Conservation (phyloP, 2,113 vertebrate genomes). For the Merops nubicus region DNA sequence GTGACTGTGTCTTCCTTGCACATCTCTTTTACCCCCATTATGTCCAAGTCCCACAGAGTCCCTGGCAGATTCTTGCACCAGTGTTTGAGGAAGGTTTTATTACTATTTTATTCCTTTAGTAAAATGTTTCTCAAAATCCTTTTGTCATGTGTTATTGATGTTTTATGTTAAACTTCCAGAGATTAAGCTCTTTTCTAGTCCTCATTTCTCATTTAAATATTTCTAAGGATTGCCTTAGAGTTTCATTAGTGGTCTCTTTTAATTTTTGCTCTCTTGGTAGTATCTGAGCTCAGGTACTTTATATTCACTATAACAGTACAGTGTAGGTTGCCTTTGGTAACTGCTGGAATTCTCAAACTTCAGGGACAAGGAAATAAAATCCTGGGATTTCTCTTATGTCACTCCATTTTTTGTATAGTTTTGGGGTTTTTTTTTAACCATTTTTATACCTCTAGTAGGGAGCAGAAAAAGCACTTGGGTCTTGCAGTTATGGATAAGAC, state of each 20-base stretch:
- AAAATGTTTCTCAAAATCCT: background rate
- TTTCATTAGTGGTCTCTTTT: background rate
- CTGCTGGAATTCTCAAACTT: background rate
- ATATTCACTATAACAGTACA: background rate
- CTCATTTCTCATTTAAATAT: background rate
- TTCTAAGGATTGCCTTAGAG: background rate
- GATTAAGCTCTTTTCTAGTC: background rate
- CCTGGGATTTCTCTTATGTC: background rate
- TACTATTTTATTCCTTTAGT: background rate
- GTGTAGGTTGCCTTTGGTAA: background rate
- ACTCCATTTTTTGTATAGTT: background rate
- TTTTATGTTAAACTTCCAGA: background rate
- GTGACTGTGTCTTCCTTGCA: background rate
- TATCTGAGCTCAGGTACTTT: background rate
- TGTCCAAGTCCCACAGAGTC: background rate
- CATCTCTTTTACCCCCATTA: background rate
- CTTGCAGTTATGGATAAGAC: background rate
- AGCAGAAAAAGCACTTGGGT: background rate
- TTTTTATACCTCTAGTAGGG: background rate
- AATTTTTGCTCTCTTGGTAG: background rate
- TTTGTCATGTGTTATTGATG: background rate
- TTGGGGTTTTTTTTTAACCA: background rate
- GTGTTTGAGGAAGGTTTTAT: background rate
- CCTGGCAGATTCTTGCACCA: background rate
- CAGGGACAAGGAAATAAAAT: background rate